These are phyloP conservation scores for Caradrina kadenii DNA, from an alignment of 2,888 invertebrate species.

Conservation along the genomic window DNA sequence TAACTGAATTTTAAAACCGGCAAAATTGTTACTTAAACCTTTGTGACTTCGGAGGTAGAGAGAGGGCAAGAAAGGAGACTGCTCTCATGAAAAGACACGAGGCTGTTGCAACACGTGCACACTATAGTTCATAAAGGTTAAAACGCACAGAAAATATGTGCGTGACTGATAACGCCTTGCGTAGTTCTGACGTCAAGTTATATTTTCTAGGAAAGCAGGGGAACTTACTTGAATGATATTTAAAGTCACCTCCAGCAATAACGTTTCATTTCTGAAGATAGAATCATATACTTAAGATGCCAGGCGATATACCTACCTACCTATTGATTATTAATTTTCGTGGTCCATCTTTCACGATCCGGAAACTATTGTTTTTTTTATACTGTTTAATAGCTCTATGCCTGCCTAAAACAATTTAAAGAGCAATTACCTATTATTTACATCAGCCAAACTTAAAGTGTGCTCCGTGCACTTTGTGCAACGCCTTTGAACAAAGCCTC, in stretches of 20 bases:
- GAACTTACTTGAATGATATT: conserved; percentile 21
- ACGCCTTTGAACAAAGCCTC: too few species aligned
- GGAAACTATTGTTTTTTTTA: neutral
- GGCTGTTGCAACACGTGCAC: conserved; percentile 9
- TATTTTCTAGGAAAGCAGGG: conserved; percentile 17
- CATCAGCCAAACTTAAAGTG: too few species aligned
- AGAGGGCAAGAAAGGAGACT: neutral
- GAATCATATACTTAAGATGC: neutral
- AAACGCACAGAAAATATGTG: conserved; percentile 29
- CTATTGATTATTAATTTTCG: conserved; percentile 1
- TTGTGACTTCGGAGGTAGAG: neutral
- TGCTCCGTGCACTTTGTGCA: too few species aligned
- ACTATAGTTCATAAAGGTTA: conserved; percentile 41
- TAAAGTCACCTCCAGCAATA: conserved; percentile 44
- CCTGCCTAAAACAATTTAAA: neutral
- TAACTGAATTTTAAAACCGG: neutral
- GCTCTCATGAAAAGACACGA: conserved; percentile 26
- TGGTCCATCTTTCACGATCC: conserved; percentile 1
- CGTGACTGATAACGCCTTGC: conserved; percentile 28
- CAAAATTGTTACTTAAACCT: too few species aligned
- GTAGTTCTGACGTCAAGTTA: conserved; percentile 10
- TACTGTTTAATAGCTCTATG: neutral
- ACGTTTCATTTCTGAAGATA: conserved; percentile 16
- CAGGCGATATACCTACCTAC: neutral
- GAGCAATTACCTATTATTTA: neutral